A percentile compares a stretch with the other conserved stretches of the same genome.
phyloP scores from a whole-genome alignment of 92 coral and sea anemone genomes.

The Porites divaricata region DNA sequence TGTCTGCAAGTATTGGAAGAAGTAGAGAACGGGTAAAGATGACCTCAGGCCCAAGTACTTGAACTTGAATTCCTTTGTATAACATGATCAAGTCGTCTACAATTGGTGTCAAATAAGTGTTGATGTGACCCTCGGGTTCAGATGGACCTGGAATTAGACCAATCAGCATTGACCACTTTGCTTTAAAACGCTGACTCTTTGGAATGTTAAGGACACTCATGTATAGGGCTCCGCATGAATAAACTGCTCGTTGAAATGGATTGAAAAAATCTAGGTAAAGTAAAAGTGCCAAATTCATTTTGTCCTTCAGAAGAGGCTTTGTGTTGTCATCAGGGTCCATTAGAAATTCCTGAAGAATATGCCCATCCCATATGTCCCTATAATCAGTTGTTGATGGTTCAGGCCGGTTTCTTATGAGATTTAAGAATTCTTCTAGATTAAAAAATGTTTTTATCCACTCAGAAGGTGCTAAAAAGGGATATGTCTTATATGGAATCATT shows the following conservation, averaged over 20 bases:
- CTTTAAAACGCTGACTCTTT: conserved; percentile 23
- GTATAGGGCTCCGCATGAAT: conserved; percentile 36
- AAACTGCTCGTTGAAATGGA: conserved; percentile 21
- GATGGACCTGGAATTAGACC: conserved; percentile 71
- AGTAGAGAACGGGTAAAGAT: conserved; percentile 24
- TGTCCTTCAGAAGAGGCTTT: conserved; percentile 18
- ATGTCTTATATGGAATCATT: conserved; percentile 36
- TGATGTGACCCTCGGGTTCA: conserved; percentile 36
- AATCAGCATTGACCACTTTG: conserved; percentile 49
- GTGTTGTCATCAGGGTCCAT: conserved; percentile 9
- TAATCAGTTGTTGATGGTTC: conserved; percentile 9
- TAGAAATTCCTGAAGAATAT: conserved; percentile 18
- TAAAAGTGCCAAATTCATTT: conserved; percentile 32
- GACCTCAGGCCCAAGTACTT: conserved; percentile 12
- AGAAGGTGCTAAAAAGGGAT: conserved; percentile 47
- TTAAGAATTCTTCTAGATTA: conserved; percentile 20
- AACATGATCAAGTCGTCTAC: conserved; percentile 42
- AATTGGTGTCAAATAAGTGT: conserved; percentile 43
- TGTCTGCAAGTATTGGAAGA: conserved; percentile 40
- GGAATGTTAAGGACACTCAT: conserved; percentile 51
- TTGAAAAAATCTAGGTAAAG: conserved; percentile 53
- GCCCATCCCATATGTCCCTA: conserved; percentile 49
- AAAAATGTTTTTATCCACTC: conserved; percentile 46
- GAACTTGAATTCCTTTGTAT: conserved; percentile 28
- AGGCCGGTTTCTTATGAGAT: conserved; percentile 15